Base-by-base conservation (phyloP, 2,797 vertebrate genomes). In the Pantherophis vulpinus region DNA sequence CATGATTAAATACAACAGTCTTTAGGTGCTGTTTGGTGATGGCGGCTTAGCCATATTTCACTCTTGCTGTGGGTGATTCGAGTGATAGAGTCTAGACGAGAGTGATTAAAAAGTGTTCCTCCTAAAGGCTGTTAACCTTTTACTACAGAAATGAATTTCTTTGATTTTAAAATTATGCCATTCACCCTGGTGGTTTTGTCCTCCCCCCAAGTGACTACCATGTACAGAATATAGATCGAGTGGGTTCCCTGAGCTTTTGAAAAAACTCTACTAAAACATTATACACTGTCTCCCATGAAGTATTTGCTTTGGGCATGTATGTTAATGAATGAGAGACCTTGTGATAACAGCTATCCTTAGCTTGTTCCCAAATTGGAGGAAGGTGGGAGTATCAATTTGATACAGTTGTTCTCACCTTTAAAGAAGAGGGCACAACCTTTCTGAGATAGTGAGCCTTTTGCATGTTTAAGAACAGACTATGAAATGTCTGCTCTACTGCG, bases 1-100 rank as follows among this genome's bases (percentile, higher is more conserved):
- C 98, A 98, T 99, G 99, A 99, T 99, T 99, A 99, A 99, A 99
- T 98, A 98, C 98, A 99, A 99, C 98, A 98, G 98, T 98, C 98
- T 98, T 97, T 97, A 98, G 98, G 98, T 98, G 98, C 98, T 98
- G 97, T 97, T 98, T 97, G 97, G 98, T 97, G 97, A 97, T 92
- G 88, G 98, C 97, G 97, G 96, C 97, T 97, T 94, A 97, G 96
- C 98, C 97, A 98, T 98, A 98, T 98, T 98, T 98, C 98, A 98
- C 98, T 98, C 96, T 88, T 95, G 96, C 79, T 97, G 97, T 97
- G 97, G 97, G 98, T 98, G 98, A 98, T 98, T 98, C 97, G 94
- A 97, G 97, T 98, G 98, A 98, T 98, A 97, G 97, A 98, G 97
- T 97, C 98, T 98, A 98, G 98, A 98, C 97, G 97, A 97, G 97